Percentiles rank a stretch among this genome's conserved stretches.
Conservation (phyloP, 2,797 vertebrate species). For the Pipistrellus kuhlii region DNA sequence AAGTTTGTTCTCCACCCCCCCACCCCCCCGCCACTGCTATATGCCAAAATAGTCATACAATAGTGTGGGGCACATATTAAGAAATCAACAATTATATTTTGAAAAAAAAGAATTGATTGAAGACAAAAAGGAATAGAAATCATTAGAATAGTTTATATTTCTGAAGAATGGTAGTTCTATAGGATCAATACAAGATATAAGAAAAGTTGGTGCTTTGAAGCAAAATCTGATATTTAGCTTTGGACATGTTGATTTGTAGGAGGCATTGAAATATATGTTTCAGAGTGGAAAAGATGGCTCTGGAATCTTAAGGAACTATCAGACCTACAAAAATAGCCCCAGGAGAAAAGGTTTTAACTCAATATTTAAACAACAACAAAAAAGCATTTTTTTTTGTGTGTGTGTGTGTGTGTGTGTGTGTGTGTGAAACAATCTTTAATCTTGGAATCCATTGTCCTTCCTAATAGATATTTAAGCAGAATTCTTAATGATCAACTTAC, state of each 20-base stretch:
- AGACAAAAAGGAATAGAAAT: background rate
- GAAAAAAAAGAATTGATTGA: background rate
- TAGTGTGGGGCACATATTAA: background rate
- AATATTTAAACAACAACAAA: background rate
- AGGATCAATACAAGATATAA: background rate
- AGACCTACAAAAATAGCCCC: background rate
- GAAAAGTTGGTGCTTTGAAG: background rate
- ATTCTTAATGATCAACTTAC: background rate
- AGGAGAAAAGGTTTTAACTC: background rate
- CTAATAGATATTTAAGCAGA: background rate
- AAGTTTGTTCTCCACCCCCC: background rate
- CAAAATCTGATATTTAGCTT: background rate
- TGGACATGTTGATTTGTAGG: background rate
- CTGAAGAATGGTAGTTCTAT: background rate
- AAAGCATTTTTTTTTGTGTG: background rate
- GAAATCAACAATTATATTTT: background rate
- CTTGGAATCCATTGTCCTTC: background rate
- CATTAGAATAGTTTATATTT: slow-evolving; percentile 1
- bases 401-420: background rate
- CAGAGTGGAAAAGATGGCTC: background rate
- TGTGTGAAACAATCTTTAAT: background rate
- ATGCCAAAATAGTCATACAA: background rate
- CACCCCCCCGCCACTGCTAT: background rate
- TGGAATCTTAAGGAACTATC: background rate
- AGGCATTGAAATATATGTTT: background rate